phyloP scores from a whole-genome alignment of 2,797 vertebrate species.

The Ispidina picta region DNA sequence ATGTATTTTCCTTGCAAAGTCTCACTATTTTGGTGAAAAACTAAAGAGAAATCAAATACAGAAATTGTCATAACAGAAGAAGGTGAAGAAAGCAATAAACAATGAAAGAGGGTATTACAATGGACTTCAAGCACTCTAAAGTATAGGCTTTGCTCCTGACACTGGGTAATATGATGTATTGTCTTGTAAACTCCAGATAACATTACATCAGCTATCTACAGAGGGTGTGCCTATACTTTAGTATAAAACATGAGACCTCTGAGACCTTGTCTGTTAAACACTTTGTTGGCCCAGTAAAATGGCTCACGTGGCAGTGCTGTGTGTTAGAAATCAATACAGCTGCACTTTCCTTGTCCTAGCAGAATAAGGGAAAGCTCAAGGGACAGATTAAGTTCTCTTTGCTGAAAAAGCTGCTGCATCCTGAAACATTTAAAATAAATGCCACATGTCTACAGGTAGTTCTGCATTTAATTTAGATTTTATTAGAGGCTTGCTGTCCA shows the following conservation, averaged over 20 bases:
- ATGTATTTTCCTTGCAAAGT: neutral
- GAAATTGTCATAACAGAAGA: neutral
- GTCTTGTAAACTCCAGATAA: constrained; percentile 7
- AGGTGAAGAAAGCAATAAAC: neutral
- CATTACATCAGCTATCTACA: neutral
- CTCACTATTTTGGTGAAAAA: neutral
- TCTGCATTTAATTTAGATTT: constrained; percentile 6
- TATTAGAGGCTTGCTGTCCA: neutral
- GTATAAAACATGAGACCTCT: neutral
- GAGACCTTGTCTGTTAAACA: constrained; percentile 26
- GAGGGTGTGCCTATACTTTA: neutral
- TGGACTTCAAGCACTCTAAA: neutral
- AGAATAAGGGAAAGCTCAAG: constrained; percentile 26
- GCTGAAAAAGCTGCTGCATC: constrained; percentile 7
- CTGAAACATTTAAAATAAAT: constrained; percentile 17
- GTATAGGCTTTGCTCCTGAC: neutral
- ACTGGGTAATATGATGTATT: constrained; percentile 36
- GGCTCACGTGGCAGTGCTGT: constrained; percentile 19
- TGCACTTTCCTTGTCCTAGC: constrained; percentile 5
- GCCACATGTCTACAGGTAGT: neutral
- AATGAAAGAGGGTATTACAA: accelerated
- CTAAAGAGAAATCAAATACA: neutral
- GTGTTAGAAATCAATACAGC: constrained; percentile 57
- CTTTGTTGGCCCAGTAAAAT: constrained; percentile 44
- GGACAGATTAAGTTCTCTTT: constrained; percentile 53